These are phyloP conservation scores for Ateles fusciceps DNA, from an alignment of 2,797 vertebrate species.

Conservation along the genomic window DNA sequence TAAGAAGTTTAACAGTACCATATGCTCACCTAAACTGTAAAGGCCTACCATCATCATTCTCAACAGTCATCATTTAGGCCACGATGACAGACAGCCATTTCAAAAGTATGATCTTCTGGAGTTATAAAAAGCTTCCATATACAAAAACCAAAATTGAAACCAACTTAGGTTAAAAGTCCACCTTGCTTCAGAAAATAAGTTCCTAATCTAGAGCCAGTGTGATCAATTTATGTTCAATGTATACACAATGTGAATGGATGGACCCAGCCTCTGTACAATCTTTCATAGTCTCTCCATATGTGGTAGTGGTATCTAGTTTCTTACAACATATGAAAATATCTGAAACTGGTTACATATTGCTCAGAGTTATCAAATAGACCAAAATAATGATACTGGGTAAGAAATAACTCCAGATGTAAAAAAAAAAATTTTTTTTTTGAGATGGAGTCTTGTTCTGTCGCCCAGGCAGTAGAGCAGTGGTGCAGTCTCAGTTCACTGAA, in stretches of 20 bases:
- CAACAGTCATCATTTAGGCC: background rate
- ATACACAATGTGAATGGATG: background rate
- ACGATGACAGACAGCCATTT: background rate
- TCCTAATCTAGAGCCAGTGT: background rate
- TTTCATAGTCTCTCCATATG: background rate
- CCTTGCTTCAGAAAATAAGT: background rate
- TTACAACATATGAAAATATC: background rate
- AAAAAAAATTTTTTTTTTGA: background rate
- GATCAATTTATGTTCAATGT: background rate
- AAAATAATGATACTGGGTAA: background rate
- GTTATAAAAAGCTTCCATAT: background rate
- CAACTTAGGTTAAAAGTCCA: background rate
- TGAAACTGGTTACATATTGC: background rate
- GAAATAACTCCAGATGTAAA: background rate
- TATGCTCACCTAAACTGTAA: background rate
- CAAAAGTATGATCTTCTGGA: background rate
- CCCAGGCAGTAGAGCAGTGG: background rate
- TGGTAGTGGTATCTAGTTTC: background rate
- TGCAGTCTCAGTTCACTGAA: background rate
- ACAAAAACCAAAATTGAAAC: conserved; percentile 31
- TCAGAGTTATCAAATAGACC: background rate
- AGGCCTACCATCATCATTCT: background rate
- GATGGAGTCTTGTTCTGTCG: background rate
- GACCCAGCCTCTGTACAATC: background rate
- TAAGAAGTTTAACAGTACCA: background rate